Evolutionary conservation across 1,140 invertebrate genomes (phyloP).

Genomic region (Habropoda laboriosa): DNA sequence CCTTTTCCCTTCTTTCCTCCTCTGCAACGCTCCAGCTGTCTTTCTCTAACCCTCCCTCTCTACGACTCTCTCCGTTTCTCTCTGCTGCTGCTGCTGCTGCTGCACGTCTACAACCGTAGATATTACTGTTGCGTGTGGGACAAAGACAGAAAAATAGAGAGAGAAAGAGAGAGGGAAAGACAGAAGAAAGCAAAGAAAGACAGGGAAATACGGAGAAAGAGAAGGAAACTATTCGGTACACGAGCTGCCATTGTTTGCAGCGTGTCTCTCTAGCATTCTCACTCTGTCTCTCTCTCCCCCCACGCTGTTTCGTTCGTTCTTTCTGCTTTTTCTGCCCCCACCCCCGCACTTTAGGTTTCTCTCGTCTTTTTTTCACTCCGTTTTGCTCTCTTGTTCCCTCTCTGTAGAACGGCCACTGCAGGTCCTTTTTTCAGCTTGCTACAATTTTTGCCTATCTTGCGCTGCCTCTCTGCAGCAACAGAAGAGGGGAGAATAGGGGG

Average conservation of each 20-base stretch:
- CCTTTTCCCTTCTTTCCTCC: slow-evolving; percentile 65
- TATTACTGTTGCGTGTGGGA: slow-evolving; percentile 62
- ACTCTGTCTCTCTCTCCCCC: slow-evolving; percentile 68
- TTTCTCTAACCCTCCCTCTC: slow-evolving; percentile 50
- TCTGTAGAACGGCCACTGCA: not conserved
- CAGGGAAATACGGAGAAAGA: slow-evolving; percentile 58
- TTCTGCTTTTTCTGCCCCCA: slow-evolving; percentile 31
- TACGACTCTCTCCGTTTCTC: slow-evolving; percentile 80
- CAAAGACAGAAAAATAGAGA: slow-evolving; percentile 32
- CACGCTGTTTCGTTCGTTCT: slow-evolving; percentile 71
- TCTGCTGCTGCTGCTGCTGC: slow-evolving; percentile 34
- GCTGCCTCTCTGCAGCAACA: no score
- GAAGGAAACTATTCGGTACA: slow-evolving; percentile 71
- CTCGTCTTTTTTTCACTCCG: not conserved
- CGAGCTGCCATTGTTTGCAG: slow-evolving; percentile 81
- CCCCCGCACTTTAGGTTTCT: slow-evolving; percentile 9
- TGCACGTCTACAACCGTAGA: slow-evolving; percentile 61
- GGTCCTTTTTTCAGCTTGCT: slow-evolving; percentile 52
- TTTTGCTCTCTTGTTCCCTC: slow-evolving; percentile 41
- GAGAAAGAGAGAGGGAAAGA: slow-evolving; percentile 38
- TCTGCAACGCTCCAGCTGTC: slow-evolving; percentile 72
- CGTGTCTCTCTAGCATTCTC: slow-evolving; percentile 70
- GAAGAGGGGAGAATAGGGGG: no score
- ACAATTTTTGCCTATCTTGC: slow-evolving; percentile 73
- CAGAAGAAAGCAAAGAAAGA: slow-evolving; percentile 38